Conservation (phyloP, 2,113 vertebrate genomes). For the Pongo abelii region DNA sequence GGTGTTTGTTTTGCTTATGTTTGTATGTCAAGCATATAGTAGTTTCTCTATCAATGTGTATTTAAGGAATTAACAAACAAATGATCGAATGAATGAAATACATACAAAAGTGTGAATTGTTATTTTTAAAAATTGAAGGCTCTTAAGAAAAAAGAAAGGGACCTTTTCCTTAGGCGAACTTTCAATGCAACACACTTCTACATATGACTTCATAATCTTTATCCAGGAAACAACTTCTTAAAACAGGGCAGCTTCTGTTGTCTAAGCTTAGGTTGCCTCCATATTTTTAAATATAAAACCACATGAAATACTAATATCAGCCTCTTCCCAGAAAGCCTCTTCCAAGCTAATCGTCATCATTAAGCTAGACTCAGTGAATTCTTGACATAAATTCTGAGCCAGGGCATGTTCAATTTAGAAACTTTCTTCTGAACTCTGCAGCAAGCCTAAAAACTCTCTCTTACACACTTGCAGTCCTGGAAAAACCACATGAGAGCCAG, state of each 20-base stretch:
- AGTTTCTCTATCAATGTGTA: neutral
- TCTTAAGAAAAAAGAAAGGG: neutral
- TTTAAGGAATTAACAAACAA: neutral
- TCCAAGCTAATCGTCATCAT: neutral
- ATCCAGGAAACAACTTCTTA: neutral
- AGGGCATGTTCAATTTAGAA: neutral
- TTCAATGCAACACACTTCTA: neutral
- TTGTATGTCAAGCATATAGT: neutral
- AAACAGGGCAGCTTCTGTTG: neutral
- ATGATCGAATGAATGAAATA: neutral
- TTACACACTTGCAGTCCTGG: no score
- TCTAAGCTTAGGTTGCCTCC: neutral
- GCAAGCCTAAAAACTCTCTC: neutral
- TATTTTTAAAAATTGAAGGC: neutral
- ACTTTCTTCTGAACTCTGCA: neutral
- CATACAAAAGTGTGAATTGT: neutral
- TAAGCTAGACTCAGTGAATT: neutral
- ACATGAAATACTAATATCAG: neutral
- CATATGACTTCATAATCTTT: neutral
- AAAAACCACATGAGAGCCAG: neutral
- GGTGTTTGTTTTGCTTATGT: neutral
- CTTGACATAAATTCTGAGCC: neutral
- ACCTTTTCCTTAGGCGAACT: neutral
- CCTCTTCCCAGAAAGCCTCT: neutral
- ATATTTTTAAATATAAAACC: neutral